Evolutionary conservation across 2,113 vertebrate species (phyloP), one percentile per base, ranked within the genome.

Genomic region (Symphodus melops): DNA sequence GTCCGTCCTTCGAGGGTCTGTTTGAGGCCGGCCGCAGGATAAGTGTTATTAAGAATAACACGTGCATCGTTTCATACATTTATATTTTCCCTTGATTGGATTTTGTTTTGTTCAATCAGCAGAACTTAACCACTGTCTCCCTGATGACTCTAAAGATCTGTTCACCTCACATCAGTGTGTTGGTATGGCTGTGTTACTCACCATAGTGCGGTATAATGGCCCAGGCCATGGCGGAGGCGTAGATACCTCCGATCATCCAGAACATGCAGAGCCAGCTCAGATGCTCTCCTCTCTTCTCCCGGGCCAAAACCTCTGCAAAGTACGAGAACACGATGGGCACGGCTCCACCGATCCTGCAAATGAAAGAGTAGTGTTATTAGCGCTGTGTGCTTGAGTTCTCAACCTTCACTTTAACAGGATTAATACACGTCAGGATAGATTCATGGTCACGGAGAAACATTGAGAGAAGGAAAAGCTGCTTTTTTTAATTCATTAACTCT

Each of bases 201-300:
- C 97, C 97, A 0, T 99, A 99, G 86, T 99, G 97, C 0, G 98
- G 98, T 90, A 99, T 99, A 89, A 99, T 99, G 84, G 97, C 97
- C 98, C 97, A 99, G 77, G 98, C 98, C 97, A 99, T 98, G 89
- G 98, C 98, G 0, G 98, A 99, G 52, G 98, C 98, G 0, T 99
- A 99, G 87, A 99, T 98, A 9, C 97, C 97, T 0, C 98, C 98
- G 17, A 99, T 98, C 98, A 99, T 99, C 97, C 98, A 99, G 95
- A 99, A 99, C 98, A 99, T 99, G 83, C 98, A 99, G 28, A 99
- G 96, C 98, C 98, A 99, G 84, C 98, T 99, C 86, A 99, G 92
- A 59, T 99, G 98, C 83, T 99, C 98, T 0, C 97, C 97, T 28
- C 97, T 92, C 89, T 99, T 99, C 94, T 98, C 98, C 56, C 97